Evolutionary conservation across 2,888 invertebrate species (phyloP).

Genomic region (Torymus tubicola): DNA sequence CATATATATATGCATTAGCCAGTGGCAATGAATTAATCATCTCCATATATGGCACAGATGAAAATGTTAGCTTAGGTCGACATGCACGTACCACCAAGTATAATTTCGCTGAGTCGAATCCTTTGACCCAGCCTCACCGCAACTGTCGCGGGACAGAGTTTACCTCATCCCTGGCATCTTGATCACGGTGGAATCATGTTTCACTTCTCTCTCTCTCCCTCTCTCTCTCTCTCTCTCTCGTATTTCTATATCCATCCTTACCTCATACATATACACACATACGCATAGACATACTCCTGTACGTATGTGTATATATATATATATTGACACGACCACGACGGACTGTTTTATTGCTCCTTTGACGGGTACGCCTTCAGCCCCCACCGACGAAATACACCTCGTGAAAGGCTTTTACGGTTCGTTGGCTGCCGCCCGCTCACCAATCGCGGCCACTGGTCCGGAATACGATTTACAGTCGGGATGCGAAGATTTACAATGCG

Average conservation of each 20-base stretch:
- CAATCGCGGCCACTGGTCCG: conserved; percentile 56
- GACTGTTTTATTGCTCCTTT: conserved; percentile 64
- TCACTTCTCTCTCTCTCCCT: background rate
- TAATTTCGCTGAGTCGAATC: background rate
- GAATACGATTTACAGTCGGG: conserved; percentile 61
- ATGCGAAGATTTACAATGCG: conserved; percentile 52
- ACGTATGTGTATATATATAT: background rate
- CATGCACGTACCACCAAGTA: background rate
- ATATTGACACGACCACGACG: background rate
- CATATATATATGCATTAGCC: too few relatives aligned
- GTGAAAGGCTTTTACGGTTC: conserved; percentile 63
- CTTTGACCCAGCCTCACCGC: too few relatives aligned
- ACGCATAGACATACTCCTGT: background rate
- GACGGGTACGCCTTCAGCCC: conserved; percentile 54
- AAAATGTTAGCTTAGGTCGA: background rate
- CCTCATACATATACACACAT: background rate
- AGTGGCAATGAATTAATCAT: too few relatives aligned
- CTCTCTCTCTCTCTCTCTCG: too few relatives aligned
- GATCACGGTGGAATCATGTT: conserved; percentile 6
- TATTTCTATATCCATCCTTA: too few relatives aligned
- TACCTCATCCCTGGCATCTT: background rate
- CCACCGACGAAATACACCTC: conserved; percentile 59
- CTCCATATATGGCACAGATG: too few relatives aligned
- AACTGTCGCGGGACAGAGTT: conserved; percentile 2
- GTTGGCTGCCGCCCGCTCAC: conserved; percentile 46